These are phyloP conservation scores for Peribatodes rhomboidaria DNA, from an alignment of 2,888 invertebrate genomes.

Conservation along the genomic window DNA sequence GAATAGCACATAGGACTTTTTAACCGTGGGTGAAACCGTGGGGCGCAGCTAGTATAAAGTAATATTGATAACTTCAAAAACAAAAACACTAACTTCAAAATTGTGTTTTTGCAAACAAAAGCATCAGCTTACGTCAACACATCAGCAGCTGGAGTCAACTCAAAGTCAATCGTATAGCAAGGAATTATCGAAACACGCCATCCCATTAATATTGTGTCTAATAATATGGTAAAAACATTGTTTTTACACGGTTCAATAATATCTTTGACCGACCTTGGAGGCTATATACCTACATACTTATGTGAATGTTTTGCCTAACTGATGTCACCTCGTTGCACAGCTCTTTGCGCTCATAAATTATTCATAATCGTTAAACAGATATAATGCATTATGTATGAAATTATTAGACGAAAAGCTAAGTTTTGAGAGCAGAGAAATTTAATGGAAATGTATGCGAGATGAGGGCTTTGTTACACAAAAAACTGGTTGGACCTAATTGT, in stretches of 20 bases:
- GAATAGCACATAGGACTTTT: too few relatives aligned
- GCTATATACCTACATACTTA: conserved; percentile 20
- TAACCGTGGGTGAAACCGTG: too few relatives aligned
- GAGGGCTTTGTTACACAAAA: conserved; percentile 10
- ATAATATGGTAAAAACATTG: conserved; percentile 32
- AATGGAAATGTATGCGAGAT: conserved; percentile 11
- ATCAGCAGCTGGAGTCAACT: not conserved
- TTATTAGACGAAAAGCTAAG: conserved; percentile 25
- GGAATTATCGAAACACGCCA: conserved; percentile 22
- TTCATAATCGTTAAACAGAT: conserved; percentile 28
- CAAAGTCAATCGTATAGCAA: conserved; percentile 11
- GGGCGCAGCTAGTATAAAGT: too few relatives aligned
- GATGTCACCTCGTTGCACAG: conserved; percentile 38
- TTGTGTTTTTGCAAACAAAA: not conserved
- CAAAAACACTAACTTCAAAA: not conserved
- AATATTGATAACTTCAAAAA: not conserved
- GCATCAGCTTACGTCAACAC: not conserved
- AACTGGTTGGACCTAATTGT: too few relatives aligned
- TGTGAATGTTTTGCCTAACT: conserved; percentile 29
- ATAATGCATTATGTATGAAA: conserved; percentile 24
- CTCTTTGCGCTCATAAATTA: conserved; percentile 35
- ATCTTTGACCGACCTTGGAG: conserved; percentile 42
- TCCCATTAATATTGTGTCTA: conserved; percentile 24
- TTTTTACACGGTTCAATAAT: conserved; percentile 29
- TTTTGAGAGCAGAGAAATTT: conserved; percentile 20